phyloP scores from a whole-genome alignment of 2,797 vertebrate genomes.

The Lutjanus argentimaculatus region DNA sequence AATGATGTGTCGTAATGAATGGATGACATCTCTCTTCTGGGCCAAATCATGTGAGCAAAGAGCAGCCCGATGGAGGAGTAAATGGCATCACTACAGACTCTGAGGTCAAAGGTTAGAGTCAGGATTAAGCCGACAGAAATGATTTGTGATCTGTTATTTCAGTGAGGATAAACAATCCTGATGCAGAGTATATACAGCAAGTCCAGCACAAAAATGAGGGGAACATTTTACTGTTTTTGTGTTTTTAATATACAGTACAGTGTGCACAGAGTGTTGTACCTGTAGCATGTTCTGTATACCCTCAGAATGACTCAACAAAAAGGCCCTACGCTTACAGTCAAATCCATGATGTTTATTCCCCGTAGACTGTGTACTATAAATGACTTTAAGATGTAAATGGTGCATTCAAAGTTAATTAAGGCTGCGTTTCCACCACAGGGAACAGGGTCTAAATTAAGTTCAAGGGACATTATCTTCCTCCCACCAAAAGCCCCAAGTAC shows the following conservation, averaged over 20 bases:
- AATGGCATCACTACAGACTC: background rate
- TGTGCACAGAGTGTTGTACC: background rate
- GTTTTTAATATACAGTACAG: background rate
- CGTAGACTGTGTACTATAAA: background rate
- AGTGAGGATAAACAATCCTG: background rate
- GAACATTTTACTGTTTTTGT: background rate
- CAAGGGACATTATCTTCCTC: no score
- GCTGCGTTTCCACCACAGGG: no score
- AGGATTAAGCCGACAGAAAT: background rate
- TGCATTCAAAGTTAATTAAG: background rate
- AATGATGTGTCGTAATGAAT: conserved; percentile 50
- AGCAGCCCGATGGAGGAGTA: conserved; percentile 3
- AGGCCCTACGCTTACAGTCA: background rate
- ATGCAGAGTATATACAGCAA: background rate
- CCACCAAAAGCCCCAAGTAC: no score
- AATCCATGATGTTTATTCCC: background rate
- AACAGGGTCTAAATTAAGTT: no score
- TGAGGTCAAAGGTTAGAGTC: conserved; percentile 11
- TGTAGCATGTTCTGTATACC: background rate
- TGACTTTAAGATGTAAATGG: background rate
- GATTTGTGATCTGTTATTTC: background rate
- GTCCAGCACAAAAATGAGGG: background rate
- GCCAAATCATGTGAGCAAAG: conserved; percentile 56
- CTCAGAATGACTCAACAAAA: background rate
- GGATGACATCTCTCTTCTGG: conserved; percentile 51